phyloP scores from a whole-genome alignment of 2,113 vertebrate species.

The Coregonus clupeaformis region DNA sequence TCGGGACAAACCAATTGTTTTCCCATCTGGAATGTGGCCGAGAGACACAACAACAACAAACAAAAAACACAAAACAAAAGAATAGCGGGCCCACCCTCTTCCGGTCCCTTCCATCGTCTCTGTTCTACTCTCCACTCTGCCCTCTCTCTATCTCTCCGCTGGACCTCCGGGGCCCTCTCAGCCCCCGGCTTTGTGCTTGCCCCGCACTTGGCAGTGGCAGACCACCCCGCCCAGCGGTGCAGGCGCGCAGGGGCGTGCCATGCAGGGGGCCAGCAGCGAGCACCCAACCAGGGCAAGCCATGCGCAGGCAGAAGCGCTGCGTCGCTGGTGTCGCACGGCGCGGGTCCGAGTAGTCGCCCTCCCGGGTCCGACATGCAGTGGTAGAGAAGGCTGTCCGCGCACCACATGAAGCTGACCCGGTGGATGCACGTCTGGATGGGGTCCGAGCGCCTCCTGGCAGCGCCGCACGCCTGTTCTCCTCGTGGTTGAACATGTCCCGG shows the following conservation, averaged over 20 bases:
- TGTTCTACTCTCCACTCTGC: not conserved
- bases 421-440: conserved; percentile 88
- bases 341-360: conserved; percentile 95
- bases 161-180: conserved; percentile 62
- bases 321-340: conserved; percentile 92
- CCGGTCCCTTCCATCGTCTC: conserved; percentile 10
- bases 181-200: conserved; percentile 90
- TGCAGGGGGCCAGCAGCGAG: conserved; percentile 94
- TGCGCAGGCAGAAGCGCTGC: conserved; percentile 95
- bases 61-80: conserved; percentile 9
- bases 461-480: conserved; percentile 87
- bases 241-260: conserved; percentile 92
- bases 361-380: conserved; percentile 98
- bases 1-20: not conserved
- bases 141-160: not conserved
- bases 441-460: conserved; percentile 93
- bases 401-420: conserved; percentile 96
- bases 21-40: conserved; percentile 6
- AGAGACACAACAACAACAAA: conserved; percentile 18
- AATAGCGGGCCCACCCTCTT: not conserved
- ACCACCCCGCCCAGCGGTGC: conserved; percentile 90
- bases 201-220: conserved; percentile 95
- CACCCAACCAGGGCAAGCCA: conserved; percentile 91
- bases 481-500: conserved; percentile 89
- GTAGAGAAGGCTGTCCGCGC: conserved; percentile 95